Percentiles rank a stretch among this genome's conserved stretches.
Conservation (phyloP, 2,888 invertebrate species). For the Troides aeacus region DNA sequence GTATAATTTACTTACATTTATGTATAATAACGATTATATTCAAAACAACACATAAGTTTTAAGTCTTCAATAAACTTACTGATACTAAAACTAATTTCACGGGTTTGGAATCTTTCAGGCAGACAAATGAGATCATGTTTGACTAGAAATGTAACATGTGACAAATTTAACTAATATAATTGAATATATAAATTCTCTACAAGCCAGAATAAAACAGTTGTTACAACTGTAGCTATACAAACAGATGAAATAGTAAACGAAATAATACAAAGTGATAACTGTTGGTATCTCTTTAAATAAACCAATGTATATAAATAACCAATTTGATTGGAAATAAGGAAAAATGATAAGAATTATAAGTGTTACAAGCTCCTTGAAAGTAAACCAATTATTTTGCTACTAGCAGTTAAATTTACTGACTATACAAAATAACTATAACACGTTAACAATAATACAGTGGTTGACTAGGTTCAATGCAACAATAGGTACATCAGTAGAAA, state of each 20-base stretch:
- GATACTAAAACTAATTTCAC: slow-evolving; percentile 33
- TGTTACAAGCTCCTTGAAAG: slow-evolving; percentile 36
- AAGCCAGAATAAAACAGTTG: too few species aligned
- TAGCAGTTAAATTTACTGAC: slow-evolving; percentile 42
- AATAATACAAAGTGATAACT: too few species aligned
- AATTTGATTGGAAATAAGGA: too few species aligned
- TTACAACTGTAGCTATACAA: too few species aligned
- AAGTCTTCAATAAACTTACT: slow-evolving; percentile 53
- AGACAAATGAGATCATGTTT: slow-evolving; percentile 19
- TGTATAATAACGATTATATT: slow-evolving; percentile 58
- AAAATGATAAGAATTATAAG: too few species aligned
- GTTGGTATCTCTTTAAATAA: too few species aligned
- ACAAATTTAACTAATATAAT: too few species aligned
- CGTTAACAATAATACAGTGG: slow-evolving; percentile 55
- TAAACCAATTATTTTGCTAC: slow-evolving; percentile 32
- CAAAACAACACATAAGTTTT: slow-evolving; percentile 50
- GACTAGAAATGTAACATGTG: slow-evolving; percentile 25
- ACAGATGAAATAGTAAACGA: too few species aligned
- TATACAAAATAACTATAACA: slow-evolving; percentile 49
- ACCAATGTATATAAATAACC: too few species aligned
- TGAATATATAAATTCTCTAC: too few species aligned
- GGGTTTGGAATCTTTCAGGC: slow-evolving; percentile 36
- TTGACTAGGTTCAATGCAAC: slow-evolving; percentile 37
- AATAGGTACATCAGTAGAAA: slow-evolving; percentile 12
- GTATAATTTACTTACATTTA: slow-evolving; percentile 57